phyloP scores from a whole-genome alignment of 2,113 vertebrate genomes.

The Scolopax mira region DNA sequence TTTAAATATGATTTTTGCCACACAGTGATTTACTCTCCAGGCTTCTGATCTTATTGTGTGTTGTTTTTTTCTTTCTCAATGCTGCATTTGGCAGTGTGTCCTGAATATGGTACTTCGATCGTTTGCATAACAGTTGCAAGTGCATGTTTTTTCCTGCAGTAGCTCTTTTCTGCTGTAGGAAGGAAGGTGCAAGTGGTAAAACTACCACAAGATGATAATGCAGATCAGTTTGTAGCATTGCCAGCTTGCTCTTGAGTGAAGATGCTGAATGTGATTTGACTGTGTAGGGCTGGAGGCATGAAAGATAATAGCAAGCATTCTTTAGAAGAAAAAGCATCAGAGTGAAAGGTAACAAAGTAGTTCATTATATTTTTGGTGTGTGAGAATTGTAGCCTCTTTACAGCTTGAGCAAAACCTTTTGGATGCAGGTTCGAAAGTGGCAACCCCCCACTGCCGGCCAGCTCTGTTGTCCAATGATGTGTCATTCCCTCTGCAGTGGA shows the following conservation, averaged over 20 bases:
- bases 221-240: neutral
- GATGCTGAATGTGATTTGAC: neutral
- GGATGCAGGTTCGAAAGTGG: neutral
- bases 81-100: neutral
- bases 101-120: neutral
- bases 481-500: slow-evolving; percentile 80
- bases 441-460: neutral
- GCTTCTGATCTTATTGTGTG: neutral
- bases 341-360: neutral
- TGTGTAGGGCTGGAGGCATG: neutral
- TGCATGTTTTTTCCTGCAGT: neutral
- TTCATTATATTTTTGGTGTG: neutral
- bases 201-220: neutral
- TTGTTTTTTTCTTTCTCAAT: neutral
- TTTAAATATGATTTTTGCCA: neutral
- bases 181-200: neutral
- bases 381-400: neutral
- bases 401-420: neutral
- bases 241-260: neutral
- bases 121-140: neutral
- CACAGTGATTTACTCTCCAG: neutral
- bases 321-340: neutral
- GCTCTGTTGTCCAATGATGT: neutral
- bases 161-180: neutral
- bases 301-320: neutral